Base-by-base conservation (phyloP, 2,113 vertebrate species). In the Conger conger region DNA sequence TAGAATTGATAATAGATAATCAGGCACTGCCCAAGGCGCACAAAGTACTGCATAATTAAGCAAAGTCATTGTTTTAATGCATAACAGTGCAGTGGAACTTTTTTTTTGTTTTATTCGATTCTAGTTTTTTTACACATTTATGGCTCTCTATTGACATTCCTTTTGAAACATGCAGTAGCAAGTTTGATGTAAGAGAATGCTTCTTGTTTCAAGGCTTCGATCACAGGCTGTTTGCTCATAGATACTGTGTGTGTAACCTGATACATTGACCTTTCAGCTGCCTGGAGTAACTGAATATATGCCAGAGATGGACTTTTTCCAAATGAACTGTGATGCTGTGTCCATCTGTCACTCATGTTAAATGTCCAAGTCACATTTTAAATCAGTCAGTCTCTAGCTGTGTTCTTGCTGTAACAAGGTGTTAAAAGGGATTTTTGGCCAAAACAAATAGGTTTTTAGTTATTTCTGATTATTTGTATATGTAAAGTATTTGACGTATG, bases 201-300 rank as follows among this genome's bases (percentile, higher is more conserved):
- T n/a, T 33, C 9, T 27, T 30, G 5, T 30, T 33, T 4, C 27
- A 23, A 63, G 57, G 23, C 57, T 27, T 63, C 57, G 27, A 63
- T 63, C 57, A 63, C 57, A 27, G 57, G 18, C 18, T 63, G 57
- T 63, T 63, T 76, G 38, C n/a, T 50, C 38, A n/a, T 11, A 37
- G 38, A 38, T 83, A 63, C 54, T 18, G 23, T 27, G 13, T 79
- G 45, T 40, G 83, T 84, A 57, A 79, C 53, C 37, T 8, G 76
- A 84, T 84, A 60, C 30, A 30, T 45, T 84, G 20, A 42, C 78
- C 20, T 37, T 80, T 80, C 23, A 80, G 50, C 40, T 35, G 77
- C 38, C 76, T 37, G 38, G 30, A 36, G 79, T 85, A 38, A 85
- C 79, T 85, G 77, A 40, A 20, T 80, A 33, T 33, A 73, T 33